These are phyloP conservation scores for Micrastur ruficollis DNA, from an alignment of 2,797 vertebrate species.

Conservation along the genomic window DNA sequence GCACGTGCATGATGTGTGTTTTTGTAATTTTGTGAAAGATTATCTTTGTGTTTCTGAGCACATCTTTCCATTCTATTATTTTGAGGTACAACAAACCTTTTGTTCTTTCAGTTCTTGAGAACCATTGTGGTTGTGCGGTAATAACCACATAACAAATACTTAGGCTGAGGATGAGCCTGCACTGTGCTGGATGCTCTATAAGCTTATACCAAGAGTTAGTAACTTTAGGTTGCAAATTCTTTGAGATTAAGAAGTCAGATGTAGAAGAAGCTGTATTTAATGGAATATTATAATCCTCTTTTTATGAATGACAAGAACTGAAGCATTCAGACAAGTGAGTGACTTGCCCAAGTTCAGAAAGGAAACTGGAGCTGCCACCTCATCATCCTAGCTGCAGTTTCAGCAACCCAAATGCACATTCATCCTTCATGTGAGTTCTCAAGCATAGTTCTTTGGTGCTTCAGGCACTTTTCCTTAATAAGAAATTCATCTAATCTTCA, in stretches of 20 bases:
- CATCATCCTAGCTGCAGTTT: not conserved
- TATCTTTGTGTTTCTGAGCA: not conserved
- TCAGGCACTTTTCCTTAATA: not conserved
- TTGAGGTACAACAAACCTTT: not conserved
- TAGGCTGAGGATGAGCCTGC: not conserved
- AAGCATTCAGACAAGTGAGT: not conserved
- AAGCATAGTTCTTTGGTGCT: not conserved
- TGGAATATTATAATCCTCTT: not conserved
- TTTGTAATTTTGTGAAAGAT: not conserved
- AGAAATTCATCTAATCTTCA: not conserved
- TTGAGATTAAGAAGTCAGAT: not conserved
- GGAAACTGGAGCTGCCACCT: not conserved
- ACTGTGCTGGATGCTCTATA: not conserved
- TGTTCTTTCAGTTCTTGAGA: not conserved
- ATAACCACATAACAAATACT: not conserved
- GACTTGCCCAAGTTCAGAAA: not conserved
- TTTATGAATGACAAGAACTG: not conserved
- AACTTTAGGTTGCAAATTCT: not conserved
- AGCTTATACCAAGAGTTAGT: not conserved
- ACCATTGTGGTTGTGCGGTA: not conserved
- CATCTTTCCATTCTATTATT: not conserved
- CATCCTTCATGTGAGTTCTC: not conserved
- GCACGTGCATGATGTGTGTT: fast-evolving
- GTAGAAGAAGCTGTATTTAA: not conserved
- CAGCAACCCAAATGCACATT: not conserved